Base-by-base conservation (phyloP, 2,113 vertebrate genomes). In the Labeo catla region DNA sequence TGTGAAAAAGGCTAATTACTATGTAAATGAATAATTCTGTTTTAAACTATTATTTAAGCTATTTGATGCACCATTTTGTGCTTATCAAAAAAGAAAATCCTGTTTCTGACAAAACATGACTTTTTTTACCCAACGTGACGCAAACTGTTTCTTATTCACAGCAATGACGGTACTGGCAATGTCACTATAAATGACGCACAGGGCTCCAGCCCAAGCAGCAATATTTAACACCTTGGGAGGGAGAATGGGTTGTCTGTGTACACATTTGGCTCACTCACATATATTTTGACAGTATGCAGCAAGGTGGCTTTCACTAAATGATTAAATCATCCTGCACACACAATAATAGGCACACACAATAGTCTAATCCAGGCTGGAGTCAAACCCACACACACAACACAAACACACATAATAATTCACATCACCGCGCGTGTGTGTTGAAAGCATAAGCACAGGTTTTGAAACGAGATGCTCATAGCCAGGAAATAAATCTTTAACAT, bases 401-500 rank as follows among this genome's bases (percentile, higher is more conserved):
- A 49, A 65, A 61, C 61, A 57, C 68, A 79, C 34, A 78, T 21
- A 83, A 83, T 83, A 73, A 83, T 73, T 73, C 21, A 83, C 34
- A 54, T 52, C 61, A 85, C 43, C 21, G 36, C 47, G 16, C 19
- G 11, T 78, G 59, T 84, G 83, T 52, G 76, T 52, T 54, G 76
- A 85, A 85, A 68, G 49, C 74, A 50, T 79, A 68, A 79, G 76
- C 74, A 66, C 23, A 68, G 11, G 81, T 73, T 85, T 83, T 83
- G 50, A 83, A 28, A 85, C 21, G 1, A 57, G 49, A 57, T 59
- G 63, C 84, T 59, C 49, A 6, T 57, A 57, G 65, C 52, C 7
- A 10, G n/a, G 66, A 57, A 43, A 66, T 78, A 83, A 70, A 87
- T 87, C 61, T 87, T 87, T 72, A 68, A 84, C 47, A 54, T 68